Conservation (phyloP, 2,888 invertebrate genomes). For the Hartigia nigra region DNA sequence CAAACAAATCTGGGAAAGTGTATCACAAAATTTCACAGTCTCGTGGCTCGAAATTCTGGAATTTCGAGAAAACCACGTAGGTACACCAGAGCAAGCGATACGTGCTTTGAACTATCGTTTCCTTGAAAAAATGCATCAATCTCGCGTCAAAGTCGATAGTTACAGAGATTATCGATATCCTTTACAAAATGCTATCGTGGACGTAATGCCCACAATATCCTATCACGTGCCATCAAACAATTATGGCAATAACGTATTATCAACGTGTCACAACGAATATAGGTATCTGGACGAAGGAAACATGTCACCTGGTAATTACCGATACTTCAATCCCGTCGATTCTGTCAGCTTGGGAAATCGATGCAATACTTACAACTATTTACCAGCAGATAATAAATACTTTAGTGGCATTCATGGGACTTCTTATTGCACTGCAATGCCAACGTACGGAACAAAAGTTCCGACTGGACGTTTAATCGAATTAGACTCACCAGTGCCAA, state of each 20-base stretch:
- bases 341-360: constrained; percentile 20
- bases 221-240: constrained; percentile 46
- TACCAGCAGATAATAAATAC: constrained; percentile 37
- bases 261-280: constrained; percentile 41
- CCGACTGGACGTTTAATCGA: constrained; percentile 79
- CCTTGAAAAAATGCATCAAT: constrained; percentile 62
- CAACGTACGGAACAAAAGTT: constrained; percentile 60
- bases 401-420: constrained; percentile 53
- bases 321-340: constrained; percentile 18
- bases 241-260: constrained; percentile 38
- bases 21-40: constrained; percentile 69
- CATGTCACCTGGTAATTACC: constrained; percentile 12
- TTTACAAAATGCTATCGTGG: constrained; percentile 33
- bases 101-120: constrained; percentile 67
- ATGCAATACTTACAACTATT: constrained; percentile 35
- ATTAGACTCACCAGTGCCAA: constrained; percentile 68
- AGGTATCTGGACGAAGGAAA: constrained; percentile 35
- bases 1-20: constrained; percentile 80
- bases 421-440: constrained; percentile 63
- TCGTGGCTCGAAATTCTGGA: constrained; percentile 78
- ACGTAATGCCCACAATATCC: constrained; percentile 39
- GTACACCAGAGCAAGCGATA: constrained; percentile 69
- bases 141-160: constrained; percentile 41
- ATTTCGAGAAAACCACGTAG: constrained; percentile 70
- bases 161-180: constrained; percentile 46